phyloP scores from a whole-genome alignment of 2,797 vertebrate genomes.

The Poecilia gillii region DNA sequence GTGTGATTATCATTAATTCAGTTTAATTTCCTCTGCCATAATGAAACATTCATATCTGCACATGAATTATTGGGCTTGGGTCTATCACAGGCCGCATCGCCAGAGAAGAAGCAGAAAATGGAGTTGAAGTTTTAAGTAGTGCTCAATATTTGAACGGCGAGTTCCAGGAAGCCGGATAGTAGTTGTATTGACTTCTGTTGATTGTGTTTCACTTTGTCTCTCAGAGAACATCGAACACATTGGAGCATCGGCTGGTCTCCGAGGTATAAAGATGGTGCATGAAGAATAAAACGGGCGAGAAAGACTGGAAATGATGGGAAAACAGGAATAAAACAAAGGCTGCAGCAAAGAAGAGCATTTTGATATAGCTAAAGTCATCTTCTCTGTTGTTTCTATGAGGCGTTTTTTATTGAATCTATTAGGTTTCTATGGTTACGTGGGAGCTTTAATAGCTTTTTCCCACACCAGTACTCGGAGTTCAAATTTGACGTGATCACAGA shows the following conservation, averaged over 20 bases:
- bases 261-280: conserved; percentile 37
- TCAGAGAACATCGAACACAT: conserved; percentile 54
- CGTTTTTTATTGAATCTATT: not conserved
- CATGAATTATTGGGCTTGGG: conserved; percentile 74
- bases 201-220: conserved; percentile 64
- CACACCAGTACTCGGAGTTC: not conserved
- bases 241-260: conserved; percentile 54
- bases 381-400: not conserved
- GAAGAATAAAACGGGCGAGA: conserved; percentile 32
- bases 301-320: conserved; percentile 38
- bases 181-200: conserved; percentile 68
- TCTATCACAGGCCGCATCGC: conserved; percentile 66
- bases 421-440: not conserved
- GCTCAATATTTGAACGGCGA: conserved; percentile 69
- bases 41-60: conserved; percentile 80
- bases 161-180: conserved; percentile 63
- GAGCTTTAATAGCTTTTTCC: not conserved
- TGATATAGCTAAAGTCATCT: not conserved
- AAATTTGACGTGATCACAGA: not conserved
- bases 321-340: conserved; percentile 14
- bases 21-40: conserved; percentile 76
- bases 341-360: not conserved
- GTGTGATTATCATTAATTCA: conserved; percentile 76
- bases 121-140: conserved; percentile 71
- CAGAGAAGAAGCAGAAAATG: conserved; percentile 46